Percentiles rank a stretch among this genome's conserved stretches.
These are phyloP conservation scores for Machimus atricapillus DNA, from an alignment of 2,888 invertebrate species.

Conservation along the genomic window DNA sequence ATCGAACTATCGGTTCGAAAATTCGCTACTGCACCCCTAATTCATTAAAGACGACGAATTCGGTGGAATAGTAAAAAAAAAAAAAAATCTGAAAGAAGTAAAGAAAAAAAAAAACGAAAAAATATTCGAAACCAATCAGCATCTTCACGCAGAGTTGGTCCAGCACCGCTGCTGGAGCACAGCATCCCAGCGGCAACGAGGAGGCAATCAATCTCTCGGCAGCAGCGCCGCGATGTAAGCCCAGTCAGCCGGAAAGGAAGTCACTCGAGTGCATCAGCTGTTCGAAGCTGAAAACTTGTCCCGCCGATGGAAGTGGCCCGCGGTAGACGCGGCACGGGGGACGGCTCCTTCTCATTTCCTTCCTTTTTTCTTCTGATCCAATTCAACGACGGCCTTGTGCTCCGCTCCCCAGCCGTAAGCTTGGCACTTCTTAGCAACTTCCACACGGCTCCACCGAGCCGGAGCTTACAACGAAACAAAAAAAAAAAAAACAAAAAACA, in stretches of 20 bases:
- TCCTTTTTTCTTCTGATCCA: background rate
- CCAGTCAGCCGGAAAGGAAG: conserved; percentile 27
- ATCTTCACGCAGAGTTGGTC: background rate
- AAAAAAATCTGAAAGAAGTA: background rate
- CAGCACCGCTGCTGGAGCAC: background rate
- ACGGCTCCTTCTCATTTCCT: background rate
- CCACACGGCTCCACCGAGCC: background rate
- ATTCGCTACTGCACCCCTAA: background rate
- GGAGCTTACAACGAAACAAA: background rate
- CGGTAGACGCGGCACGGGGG: background rate
- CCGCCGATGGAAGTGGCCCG: background rate
- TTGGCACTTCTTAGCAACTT: background rate
- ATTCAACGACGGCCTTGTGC: conserved; percentile 1
- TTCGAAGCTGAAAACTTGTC: conserved; percentile 15
- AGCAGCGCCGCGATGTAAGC: conserved; percentile 3
- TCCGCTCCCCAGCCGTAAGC: background rate
- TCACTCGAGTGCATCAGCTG: conserved; percentile 33
- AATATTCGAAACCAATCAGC: background rate
- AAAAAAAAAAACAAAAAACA: background rate
- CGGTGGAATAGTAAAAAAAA: background rate
- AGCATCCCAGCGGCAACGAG: background rate
- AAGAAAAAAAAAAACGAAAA: background rate
- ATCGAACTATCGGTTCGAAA: background rate
- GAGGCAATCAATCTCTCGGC: background rate
- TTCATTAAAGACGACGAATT: background rate